Percentiles rank a stretch among this genome's conserved stretches.
Conservation (phyloP, 2,113 vertebrate genomes). For the Azemiops feae region DNA sequence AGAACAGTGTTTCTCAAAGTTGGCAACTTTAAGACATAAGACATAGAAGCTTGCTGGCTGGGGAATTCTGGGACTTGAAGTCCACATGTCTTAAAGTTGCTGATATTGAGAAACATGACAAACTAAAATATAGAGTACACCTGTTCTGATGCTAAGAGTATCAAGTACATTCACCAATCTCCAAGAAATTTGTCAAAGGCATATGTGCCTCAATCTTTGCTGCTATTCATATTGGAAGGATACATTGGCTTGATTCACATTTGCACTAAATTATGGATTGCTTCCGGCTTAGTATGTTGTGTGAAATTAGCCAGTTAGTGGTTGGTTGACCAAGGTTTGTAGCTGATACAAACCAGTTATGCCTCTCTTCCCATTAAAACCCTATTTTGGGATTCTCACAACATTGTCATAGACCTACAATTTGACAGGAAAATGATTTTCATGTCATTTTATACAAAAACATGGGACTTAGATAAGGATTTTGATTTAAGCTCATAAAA, state of each 20-base stretch:
- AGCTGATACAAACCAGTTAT: not conserved
- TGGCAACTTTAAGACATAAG: too few relatives aligned
- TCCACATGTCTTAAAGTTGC: not conserved
- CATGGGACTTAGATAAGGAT: not conserved
- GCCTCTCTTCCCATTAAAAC: not conserved
- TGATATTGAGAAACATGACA: not conserved
- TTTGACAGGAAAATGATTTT: not conserved
- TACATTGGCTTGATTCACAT: not conserved
- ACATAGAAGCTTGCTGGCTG: too few relatives aligned
- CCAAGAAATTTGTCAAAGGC: not conserved
- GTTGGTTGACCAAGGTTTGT: not conserved
- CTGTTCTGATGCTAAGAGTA: not conserved
- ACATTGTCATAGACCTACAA: not conserved
- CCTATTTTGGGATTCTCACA: not conserved
- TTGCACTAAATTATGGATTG: not conserved
- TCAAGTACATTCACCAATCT: not conserved
- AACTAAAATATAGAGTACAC: not conserved
- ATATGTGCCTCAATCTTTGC: not conserved
- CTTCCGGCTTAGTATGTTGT: not conserved
- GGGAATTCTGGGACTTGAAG: too few relatives aligned
- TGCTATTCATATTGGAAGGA: not conserved
- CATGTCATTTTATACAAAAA: not conserved
- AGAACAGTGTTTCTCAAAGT: too few relatives aligned
- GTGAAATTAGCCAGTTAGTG: not conserved
- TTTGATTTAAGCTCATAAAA: not conserved